Evolutionary conservation across 35 echinoderm and acorn worm genomes (phyloP).

Genomic region (Apostichopus japonicus): DNA sequence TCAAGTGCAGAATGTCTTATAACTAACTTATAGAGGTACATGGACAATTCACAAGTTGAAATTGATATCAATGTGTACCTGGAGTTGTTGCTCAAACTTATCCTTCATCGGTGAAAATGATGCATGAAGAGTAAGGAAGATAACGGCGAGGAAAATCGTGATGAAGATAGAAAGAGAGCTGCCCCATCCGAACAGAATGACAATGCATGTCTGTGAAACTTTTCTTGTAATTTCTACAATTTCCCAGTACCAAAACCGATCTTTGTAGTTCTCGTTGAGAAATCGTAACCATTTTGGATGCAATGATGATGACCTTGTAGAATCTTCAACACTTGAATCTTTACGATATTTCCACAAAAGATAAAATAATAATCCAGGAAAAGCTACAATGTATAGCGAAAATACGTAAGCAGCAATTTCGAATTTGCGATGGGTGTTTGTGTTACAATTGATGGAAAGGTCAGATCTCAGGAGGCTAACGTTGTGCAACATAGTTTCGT

Average conservation of each 20-base stretch:
- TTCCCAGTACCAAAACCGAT: neutral
- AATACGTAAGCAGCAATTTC: conserved; percentile 18
- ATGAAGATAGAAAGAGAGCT: conserved; percentile 24
- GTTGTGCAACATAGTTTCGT: neutral
- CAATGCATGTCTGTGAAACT: neutral
- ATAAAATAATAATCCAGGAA: conserved; percentile 14
- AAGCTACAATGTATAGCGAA: conserved; percentile 43
- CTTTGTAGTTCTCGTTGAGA: neutral
- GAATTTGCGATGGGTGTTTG: neutral
- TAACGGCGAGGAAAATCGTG: conserved; percentile 23
- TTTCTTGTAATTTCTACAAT: neutral
- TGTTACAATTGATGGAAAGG: conserved; percentile 48
- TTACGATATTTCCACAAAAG: conserved; percentile 2
- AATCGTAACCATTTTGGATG: neutral
- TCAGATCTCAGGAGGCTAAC: conserved; percentile 15
- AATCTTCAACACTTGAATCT: neutral
- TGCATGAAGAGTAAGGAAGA: conserved; percentile 32
- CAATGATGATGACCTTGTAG: neutral
- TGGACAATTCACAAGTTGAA: neutral
- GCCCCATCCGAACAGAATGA: neutral
- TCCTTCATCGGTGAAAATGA: conserved; percentile 53
- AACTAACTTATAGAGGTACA: too few species aligned
- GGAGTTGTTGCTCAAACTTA: conserved; percentile 38
- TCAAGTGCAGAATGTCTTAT: neutral
- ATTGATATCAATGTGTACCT: neutral